phyloP scores from a whole-genome alignment of 2,797 vertebrate species.

The Pipistrellus pipistrellus region DNA sequence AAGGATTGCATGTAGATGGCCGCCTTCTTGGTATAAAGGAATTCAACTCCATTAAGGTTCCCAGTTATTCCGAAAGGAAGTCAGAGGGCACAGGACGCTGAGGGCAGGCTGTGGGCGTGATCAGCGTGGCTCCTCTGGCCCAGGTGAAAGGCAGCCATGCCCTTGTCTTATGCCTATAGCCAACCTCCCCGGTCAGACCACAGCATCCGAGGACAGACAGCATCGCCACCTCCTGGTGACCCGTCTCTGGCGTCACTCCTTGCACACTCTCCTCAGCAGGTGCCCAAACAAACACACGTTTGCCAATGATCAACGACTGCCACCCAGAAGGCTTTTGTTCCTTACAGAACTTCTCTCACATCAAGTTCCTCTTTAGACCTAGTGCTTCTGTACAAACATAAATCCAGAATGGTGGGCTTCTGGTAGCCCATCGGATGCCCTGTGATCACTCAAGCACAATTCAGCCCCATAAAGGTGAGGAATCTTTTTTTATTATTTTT shows the following conservation, averaged over 20 bases:
- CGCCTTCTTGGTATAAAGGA: background rate
- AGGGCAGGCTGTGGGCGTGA: background rate
- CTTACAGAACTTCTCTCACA: background rate
- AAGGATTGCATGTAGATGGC: background rate
- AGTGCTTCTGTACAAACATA: background rate
- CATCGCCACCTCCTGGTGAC: accelerated
- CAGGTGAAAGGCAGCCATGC: background rate
- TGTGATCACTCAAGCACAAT: background rate
- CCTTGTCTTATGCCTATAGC: background rate
- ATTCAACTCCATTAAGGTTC: background rate
- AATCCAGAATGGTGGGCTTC: background rate
- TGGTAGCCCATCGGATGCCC: background rate
- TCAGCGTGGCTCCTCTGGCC: background rate
- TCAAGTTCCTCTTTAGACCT: background rate
- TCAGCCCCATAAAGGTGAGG: background rate
- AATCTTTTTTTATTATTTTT: no score
- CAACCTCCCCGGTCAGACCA: background rate
- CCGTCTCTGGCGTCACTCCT: background rate
- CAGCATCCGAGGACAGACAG: background rate
- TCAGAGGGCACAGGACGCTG: background rate
- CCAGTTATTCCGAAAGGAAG: background rate
- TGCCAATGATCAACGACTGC: background rate
- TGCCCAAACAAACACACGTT: background rate
- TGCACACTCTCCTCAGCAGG: background rate
- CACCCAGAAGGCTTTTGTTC: background rate